Evolutionary conservation across 2,888 invertebrate species (phyloP).

Genomic region (Xestia xanthographa): DNA sequence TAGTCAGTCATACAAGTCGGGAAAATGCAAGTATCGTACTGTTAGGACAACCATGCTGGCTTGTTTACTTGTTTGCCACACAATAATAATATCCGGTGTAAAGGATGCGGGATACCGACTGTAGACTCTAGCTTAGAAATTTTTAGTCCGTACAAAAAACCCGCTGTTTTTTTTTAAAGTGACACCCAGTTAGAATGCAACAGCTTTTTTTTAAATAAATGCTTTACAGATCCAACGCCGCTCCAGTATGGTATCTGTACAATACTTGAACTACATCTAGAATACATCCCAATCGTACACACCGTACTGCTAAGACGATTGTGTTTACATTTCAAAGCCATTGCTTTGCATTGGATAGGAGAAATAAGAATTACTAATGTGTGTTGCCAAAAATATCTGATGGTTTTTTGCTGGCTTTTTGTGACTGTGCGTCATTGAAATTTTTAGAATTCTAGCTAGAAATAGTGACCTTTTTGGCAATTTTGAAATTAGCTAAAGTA

Average conservation of each 20-base stretch:
- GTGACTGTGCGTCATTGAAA: constrained; percentile 39
- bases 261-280: background rate
- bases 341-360: background rate
- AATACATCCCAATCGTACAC: background rate
- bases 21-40: background rate
- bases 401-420: constrained; percentile 16
- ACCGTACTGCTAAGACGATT: constrained; percentile 1
- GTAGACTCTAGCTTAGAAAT: background rate
- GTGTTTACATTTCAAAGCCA: constrained; percentile 15
- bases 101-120: background rate
- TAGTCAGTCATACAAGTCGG: background rate
- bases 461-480: background rate
- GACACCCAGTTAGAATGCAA: background rate
- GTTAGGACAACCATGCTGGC: background rate
- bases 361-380: constrained; percentile 11
- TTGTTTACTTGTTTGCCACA: background rate
- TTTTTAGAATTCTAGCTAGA: constrained; percentile 8
- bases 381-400: constrained; percentile 44
- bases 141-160: background rate
- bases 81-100: background rate
- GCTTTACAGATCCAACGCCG: no score
- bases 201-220: background rate
- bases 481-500: background rate
- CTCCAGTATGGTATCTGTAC: background rate
- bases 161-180: background rate